A percentile compares a stretch with the other conserved stretches of the same genome.
Conservation (phyloP, 1,140 invertebrate species). For the Saccostrea glomerata region DNA sequence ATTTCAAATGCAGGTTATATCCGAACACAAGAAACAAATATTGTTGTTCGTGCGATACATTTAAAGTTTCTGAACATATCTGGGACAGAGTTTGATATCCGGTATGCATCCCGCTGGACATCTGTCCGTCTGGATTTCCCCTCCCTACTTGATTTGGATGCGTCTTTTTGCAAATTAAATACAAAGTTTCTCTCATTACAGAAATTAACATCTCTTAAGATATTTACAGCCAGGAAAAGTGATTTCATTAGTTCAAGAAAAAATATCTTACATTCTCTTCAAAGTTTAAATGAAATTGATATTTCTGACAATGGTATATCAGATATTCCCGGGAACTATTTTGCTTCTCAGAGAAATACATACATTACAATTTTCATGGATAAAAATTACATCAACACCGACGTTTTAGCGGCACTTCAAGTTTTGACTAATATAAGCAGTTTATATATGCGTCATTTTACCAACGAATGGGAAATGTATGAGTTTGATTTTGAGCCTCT, state of each 20-base stretch:
- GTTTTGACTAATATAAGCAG: neutral
- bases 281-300: neutral
- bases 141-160: neutral
- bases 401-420: neutral
- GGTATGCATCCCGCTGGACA: neutral
- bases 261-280: neutral
- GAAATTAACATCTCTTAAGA: neutral
- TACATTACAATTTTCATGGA: neutral
- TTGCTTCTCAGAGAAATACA: neutral
- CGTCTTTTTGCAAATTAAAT: neutral
- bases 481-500: neutral
- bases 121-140: neutral
- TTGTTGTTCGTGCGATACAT: neutral
- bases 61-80: neutral
- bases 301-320: neutral
- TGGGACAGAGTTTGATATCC: neutral
- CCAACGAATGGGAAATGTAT: neutral
- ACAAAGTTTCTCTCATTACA: neutral
- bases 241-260: neutral
- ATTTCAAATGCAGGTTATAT: neutral
- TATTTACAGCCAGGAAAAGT: neutral
- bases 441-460: neutral
- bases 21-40: neutral
- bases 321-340: neutral
- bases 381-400: neutral